A percentile compares a stretch with the other conserved stretches of the same genome.
Evolutionary conservation across 2,888 invertebrate species (phyloP).

Genomic region (Lochmaea capreae): DNA sequence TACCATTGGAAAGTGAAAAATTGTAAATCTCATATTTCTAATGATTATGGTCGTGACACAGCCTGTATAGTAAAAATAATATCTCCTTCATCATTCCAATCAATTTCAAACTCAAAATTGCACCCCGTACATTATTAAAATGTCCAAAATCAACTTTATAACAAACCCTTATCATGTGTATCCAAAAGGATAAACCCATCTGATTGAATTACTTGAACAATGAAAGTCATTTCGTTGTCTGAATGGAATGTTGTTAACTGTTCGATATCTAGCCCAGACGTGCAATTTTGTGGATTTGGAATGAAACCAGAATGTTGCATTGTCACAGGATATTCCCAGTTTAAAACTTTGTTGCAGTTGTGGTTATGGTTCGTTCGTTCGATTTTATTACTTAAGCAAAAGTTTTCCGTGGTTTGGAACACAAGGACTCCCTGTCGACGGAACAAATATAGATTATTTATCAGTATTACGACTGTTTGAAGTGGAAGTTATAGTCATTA

Average conservation of each 20-base stretch:
- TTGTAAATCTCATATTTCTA: no score
- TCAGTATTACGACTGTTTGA: neutral
- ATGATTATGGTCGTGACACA: no score
- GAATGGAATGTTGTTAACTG: conserved; percentile 49
- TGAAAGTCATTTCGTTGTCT: conserved; percentile 39
- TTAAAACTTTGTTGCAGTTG: conserved; percentile 45
- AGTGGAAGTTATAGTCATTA: neutral
- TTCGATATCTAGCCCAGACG: conserved; percentile 53
- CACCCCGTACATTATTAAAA: no score
- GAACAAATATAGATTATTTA: neutral
- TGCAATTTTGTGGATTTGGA: conserved; percentile 54
- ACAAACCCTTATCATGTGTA: conserved; percentile 7
- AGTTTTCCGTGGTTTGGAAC: neutral
- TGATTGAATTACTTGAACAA: conserved; percentile 29
- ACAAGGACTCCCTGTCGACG: neutral
- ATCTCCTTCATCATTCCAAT: no score
- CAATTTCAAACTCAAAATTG: no score
- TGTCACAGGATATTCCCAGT: conserved; percentile 47
- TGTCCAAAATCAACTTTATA: no score
- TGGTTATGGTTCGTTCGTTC: conserved; percentile 31
- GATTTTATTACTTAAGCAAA: conserved; percentile 40
- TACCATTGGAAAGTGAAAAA: no score
- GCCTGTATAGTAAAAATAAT: no score
- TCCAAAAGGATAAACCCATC: conserved; percentile 21
- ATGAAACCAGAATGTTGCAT: conserved; percentile 40